Base-by-base conservation (phyloP, 2,797 vertebrate species). In the Danio choprae region DNA sequence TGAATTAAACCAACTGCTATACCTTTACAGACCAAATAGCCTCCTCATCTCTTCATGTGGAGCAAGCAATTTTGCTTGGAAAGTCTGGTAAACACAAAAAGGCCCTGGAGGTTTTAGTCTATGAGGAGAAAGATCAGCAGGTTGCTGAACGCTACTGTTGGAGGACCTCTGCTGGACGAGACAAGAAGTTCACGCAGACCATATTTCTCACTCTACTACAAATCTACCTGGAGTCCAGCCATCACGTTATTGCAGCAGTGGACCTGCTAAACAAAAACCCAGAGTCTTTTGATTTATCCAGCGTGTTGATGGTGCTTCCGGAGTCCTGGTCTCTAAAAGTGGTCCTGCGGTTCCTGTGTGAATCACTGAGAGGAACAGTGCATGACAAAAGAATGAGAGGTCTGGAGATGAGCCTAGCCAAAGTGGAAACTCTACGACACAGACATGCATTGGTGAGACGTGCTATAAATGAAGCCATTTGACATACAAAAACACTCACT, bases 271-370 rank as follows among this genome's bases (percentile, higher is more conserved):
- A 91, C 65, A 83, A 77, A 60, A 90, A 92, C 62, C 41, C 86
- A 3, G 55, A 6, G 1, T 67, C 74, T 59, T 91, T 93, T 29
- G 74, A 86, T 36, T 79, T 81, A 2, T 84, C 85, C 43, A 80
- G 46, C 15, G 90, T 90, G 38, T 50, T 93, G 43, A 88, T 81
- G 65, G 81, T 89, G 7, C 87, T 93, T 76, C 93, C 91, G 1
- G 89, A 82, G 2, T 86, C 88, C 73, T 94, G 92, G 92, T 93
- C 92, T 7, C 63, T 93, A 44, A 88, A 90, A 65, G 85, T 92
- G 59, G 81, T 92, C 60, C 83, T 85, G 36, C 81, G 73, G 55
- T 94, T 91, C 81, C 82, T 93, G 53, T 59, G 88, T 1, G 81
- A 86, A 38, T 90, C 89, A 2, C 77, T 94, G 67, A 89, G 93